Evolutionary conservation across 2,797 vertebrate species (phyloP).

Genomic region (Ciconia nigra): DNA sequence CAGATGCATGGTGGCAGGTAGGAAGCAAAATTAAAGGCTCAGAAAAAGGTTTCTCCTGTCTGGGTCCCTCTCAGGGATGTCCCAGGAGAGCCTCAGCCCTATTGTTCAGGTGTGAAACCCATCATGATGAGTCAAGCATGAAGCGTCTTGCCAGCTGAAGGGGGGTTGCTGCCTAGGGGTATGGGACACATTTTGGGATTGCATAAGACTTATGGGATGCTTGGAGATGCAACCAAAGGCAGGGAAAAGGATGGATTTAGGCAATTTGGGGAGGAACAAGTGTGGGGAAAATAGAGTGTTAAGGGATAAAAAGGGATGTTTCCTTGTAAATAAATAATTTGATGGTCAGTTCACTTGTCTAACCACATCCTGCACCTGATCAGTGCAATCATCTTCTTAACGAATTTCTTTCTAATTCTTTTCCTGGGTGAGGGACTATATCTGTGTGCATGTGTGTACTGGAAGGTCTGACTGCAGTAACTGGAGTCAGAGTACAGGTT

Average conservation of each 20-base stretch:
- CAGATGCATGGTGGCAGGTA: not conserved
- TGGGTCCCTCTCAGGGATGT: not conserved
- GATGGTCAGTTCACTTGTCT: not conserved
- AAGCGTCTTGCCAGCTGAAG: not conserved
- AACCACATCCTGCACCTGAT: not conserved
- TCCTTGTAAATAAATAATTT: not conserved
- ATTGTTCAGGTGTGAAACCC: not conserved
- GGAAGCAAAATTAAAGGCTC: not conserved
- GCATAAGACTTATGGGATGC: too few relatives aligned
- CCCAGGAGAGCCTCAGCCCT: not conserved
- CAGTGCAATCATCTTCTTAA: not conserved
- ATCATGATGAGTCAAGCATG: not conserved
- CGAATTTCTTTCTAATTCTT: not conserved
- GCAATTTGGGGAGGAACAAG: not conserved
- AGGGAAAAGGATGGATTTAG: not conserved
- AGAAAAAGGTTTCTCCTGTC: not conserved
- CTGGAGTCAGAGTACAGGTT: not conserved
- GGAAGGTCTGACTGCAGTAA: not conserved
- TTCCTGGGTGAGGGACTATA: not conserved
- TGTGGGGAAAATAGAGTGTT: not conserved
- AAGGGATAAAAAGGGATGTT: not conserved
- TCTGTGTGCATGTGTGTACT: not conserved
- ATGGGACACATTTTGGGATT: not conserved
- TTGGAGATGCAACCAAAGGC: not conserved
- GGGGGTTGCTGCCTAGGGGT: not conserved